These are phyloP conservation scores for Lamprologus speciosus DNA, from an alignment of 2,113 vertebrate genomes.

Conservation along the genomic window DNA sequence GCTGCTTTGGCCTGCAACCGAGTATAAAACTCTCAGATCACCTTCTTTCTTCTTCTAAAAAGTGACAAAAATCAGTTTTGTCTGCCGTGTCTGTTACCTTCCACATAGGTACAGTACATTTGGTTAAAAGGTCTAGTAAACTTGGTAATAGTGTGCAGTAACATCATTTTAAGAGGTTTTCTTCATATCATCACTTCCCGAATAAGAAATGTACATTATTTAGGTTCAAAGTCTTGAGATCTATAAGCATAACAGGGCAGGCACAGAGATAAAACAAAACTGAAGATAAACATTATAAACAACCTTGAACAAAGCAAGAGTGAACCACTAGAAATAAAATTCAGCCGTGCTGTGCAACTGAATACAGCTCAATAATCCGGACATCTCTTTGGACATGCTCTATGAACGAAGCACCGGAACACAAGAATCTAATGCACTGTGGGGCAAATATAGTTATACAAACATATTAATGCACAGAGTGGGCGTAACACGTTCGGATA, in stretches of 20 bases:
- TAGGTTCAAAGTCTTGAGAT: constrained; percentile 11
- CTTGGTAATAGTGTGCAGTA: background rate
- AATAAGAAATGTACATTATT: background rate
- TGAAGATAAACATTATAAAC: background rate
- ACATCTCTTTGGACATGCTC: background rate
- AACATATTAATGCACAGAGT: background rate
- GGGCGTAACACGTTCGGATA: background rate
- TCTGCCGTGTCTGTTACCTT: background rate
- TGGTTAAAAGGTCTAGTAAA: background rate
- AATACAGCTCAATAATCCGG: background rate
- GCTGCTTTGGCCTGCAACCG: background rate
- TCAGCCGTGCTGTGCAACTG: background rate
- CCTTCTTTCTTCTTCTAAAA: background rate
- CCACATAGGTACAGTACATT: background rate
- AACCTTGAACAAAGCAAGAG: background rate
- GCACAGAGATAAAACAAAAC: background rate
- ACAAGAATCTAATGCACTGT: background rate
- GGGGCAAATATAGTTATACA: background rate
- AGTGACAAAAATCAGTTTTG: background rate
- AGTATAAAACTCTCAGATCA: background rate
- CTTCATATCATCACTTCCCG: background rate
- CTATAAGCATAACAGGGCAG: background rate
- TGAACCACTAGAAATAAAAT: background rate
- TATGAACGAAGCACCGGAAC: background rate
- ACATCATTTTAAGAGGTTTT: background rate